Conservation (phyloP, 2,113 vertebrate genomes). For the Sminthopsis crassicaudata region DNA sequence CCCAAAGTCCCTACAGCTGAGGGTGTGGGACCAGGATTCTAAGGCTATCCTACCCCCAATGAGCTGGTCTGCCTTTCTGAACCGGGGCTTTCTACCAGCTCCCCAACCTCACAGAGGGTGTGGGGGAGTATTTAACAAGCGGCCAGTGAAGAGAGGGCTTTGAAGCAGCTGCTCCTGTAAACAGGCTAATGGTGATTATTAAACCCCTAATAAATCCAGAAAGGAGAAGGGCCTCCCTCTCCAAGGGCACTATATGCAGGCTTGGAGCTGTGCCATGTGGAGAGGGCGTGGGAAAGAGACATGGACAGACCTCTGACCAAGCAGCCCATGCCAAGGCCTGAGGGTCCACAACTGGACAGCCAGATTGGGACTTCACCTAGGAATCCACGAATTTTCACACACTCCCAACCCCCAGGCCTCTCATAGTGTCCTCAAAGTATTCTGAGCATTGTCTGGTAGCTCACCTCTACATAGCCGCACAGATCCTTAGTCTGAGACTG, state of each 20-base stretch:
- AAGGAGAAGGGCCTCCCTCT: constrained; percentile 11
- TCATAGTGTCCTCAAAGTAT: background rate
- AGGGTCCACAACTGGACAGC: background rate
- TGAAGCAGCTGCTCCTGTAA: background rate
- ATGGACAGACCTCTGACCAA: background rate
- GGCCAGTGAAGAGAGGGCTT: background rate
- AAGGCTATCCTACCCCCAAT: background rate
- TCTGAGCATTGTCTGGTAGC: background rate
- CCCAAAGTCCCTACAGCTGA: background rate
- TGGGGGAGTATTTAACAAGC: background rate
- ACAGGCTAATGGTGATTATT: constrained; percentile 8
- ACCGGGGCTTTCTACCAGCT: background rate
- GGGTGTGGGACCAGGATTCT: background rate
- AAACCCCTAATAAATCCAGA: constrained; percentile 44
- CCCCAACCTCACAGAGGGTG: background rate
- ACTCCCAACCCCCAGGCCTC: too few species aligned
- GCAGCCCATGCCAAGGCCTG: background rate
- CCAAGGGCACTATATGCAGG: background rate
- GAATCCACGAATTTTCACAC: too few species aligned
- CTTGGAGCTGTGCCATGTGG: background rate
- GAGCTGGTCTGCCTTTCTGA: background rate
- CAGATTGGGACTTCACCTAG: background rate
- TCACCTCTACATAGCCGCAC: background rate
- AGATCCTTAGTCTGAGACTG: background rate
- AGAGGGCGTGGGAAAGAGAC: background rate